Base-by-base conservation (phyloP, 2,797 vertebrate species). In the Crypturellus tataupa region DNA sequence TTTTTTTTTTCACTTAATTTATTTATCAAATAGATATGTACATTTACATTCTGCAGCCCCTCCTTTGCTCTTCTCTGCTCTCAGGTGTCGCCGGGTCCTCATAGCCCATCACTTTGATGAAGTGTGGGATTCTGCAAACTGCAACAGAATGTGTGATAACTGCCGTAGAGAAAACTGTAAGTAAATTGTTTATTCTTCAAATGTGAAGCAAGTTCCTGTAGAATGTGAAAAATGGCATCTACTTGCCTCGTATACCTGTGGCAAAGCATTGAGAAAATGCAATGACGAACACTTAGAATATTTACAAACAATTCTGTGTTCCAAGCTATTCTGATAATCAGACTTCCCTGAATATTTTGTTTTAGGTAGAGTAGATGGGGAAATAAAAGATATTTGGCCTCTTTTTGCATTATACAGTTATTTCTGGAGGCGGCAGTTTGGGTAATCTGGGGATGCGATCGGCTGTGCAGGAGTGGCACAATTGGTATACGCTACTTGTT, bases 81-180 rank as follows among this genome's bases (percentile, higher is more conserved):
- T 31, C 95, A 99, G 99, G 92, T 99, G 99, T 92, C 98, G 99
- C 15, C 98, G 99, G 6, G 98, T 98, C 19, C 96, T 99, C 73
- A 99, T 99, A 97, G 99, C 99, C 4, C 97, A 97, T 67, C 99
- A 99, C 95, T 99, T 99, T 76, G 99, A 99, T 80, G 99, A 99
- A 96, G 98, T 99, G 7, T 99, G 99, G 99, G 98, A 99, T 18
- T 97, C 99, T 56, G 97, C 98, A 31, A 98, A 98, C 40, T 99
- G 99, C 90, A 98, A 98, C 96, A 97, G 98, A 95, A 99, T 99
- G 99, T 99, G 99, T 93, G 99, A 99, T 51, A 98, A 98, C 70
- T 99, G 99, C 96, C 97, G 97, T 19, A 97, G 98, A 86, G 97
- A 97, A 27, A 95, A 94, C 55, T 95, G 99, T 99, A 79, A 98